Percentiles rank a stretch among this genome's conserved stretches.
Evolutionary conservation across 2,797 vertebrate species (phyloP).

Genomic region (Melanitta fusca): DNA sequence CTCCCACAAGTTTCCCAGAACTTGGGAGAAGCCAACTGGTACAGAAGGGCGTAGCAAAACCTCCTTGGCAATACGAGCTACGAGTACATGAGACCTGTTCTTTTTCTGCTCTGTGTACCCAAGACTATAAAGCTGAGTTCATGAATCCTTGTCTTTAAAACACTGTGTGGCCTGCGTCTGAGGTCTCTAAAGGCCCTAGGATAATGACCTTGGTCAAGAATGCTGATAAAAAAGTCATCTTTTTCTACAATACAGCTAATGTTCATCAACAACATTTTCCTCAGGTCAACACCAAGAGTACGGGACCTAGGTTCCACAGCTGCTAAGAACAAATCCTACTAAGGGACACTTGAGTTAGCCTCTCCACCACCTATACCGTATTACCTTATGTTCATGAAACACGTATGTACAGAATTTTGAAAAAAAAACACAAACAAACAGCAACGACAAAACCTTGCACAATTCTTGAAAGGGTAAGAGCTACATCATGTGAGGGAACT

Average conservation of each 20-base stretch:
- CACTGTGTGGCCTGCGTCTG: not conserved
- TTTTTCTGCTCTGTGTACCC: not conserved
- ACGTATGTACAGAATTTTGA: not conserved
- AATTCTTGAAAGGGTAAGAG: not conserved
- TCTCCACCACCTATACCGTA: not conserved
- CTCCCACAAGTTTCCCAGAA: conserved; percentile 37
- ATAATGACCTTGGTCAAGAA: not conserved
- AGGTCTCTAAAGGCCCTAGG: not conserved
- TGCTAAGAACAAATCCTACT: not conserved
- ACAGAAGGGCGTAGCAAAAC: not conserved
- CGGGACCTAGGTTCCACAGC: not conserved
- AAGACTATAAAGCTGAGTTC: not conserved
- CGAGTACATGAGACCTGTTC: not conserved
- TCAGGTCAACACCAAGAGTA: not conserved
- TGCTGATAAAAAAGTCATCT: not conserved
- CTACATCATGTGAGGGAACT: accelerated
- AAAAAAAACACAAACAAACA: not conserved
- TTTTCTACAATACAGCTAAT: not conserved
- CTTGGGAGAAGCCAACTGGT: conserved; percentile 36
- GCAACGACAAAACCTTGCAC: not conserved
- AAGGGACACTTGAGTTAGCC: not conserved
- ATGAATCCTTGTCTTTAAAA: not conserved
- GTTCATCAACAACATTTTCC: not conserved
- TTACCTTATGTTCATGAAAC: not conserved
- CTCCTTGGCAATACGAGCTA: not conserved